phyloP scores from a whole-genome alignment of 2,797 vertebrate species.

The Silurus aristotelis region DNA sequence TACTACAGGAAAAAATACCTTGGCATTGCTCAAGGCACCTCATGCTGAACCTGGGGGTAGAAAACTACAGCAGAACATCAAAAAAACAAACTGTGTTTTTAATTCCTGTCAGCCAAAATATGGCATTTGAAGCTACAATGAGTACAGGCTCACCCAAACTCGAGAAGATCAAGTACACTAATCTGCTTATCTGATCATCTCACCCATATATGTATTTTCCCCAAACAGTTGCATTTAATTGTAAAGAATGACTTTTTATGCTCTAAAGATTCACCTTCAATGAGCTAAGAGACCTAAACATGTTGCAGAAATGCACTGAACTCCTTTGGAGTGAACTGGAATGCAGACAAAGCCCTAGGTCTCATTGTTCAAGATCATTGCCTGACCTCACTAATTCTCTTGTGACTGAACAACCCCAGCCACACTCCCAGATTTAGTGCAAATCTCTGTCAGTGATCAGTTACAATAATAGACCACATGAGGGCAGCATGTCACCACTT shows the following conservation, averaged over 20 bases:
- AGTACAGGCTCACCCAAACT: not conserved
- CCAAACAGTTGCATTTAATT: not conserved
- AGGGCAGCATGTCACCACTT: not conserved
- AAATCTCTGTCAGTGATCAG: not conserved
- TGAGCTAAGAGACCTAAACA: too few relatives aligned
- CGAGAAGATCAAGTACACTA: not conserved
- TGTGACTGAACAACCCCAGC: not conserved
- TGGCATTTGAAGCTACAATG: not conserved
- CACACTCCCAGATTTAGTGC: not conserved
- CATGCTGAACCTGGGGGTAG: not conserved
- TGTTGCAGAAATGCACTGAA: not conserved
- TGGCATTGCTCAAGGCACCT: not conserved
- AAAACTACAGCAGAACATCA: not conserved
- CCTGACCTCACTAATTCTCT: not conserved
- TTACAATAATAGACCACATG: conserved; percentile 28
- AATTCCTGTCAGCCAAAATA: not conserved
- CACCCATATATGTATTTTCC: too few relatives aligned
- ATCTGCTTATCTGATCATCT: too few relatives aligned
- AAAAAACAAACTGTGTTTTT: not conserved
- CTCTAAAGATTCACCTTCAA: too few relatives aligned
- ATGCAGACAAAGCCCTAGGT: not conserved
- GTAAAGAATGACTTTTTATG: not conserved
- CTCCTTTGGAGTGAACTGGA: not conserved
- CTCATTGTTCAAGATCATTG: not conserved
- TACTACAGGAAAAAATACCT: not conserved